Evolutionary conservation across 2,888 invertebrate genomes (phyloP), one percentile per base, ranked within the genome.

Genomic region (Magallana nippona): DNA sequence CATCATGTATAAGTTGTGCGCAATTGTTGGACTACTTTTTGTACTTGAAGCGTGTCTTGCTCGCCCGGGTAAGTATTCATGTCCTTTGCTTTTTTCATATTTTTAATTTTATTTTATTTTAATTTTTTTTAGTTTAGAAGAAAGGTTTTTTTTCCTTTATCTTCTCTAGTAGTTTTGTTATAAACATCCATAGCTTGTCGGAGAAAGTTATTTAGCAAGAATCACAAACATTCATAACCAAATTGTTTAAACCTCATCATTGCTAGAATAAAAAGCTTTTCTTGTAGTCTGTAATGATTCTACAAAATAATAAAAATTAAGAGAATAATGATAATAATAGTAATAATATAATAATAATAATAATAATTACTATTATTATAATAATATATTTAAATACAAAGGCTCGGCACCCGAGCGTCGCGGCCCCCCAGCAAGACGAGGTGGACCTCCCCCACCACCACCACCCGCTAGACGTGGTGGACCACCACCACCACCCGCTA

Each of bases 1-100:
- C 60, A 60, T n/a, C 60, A 63, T 63, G 63, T 63, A 63, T 63
- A 63, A 63, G 63, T 63, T 63, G 63, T 63, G 63, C 63, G 63
- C 63, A 27, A 11, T 63, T 11, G 27, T 63, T 3, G 63, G 63
- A 63, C 27, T 63, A 22, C 63, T 63, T 1, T 63, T 63, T 63
- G 27, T 63, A 8, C 22, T 63, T 22, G 63, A 63, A 22, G 63
- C 63, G 32, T 63, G 63, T 27, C 11, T 63, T 22, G 63, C 63
- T 63, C 63, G 63, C 19, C 63, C 63, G 15, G 63, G 63, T 63
- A 27, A 22, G 63, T 63, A 63, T 11, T 63, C 1, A 19, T 22
- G 22, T 27, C 10, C 15, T 22, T 13, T 13, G 13, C 1, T 27
- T n/a, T 17, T 17, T n/a, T 60, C 8, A 8, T 8, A 10, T 0